Conservation (phyloP, 2,113 vertebrate genomes). For the Gracilinanus agilis region DNA sequence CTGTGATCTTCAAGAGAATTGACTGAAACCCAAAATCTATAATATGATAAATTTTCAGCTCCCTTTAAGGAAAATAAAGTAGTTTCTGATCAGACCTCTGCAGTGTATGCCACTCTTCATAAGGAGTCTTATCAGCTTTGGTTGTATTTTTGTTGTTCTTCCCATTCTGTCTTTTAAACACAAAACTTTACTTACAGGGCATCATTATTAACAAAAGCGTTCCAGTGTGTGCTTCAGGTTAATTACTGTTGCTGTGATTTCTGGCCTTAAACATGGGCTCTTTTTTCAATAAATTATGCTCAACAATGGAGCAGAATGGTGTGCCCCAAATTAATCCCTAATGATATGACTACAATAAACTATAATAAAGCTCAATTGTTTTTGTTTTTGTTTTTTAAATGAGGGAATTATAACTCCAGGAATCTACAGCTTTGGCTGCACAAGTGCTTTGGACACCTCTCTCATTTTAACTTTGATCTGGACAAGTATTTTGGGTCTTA, state of each 20-base stretch:
- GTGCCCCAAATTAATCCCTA: conserved; percentile 51
- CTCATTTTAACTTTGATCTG: background rate
- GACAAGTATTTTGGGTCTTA: conserved; percentile 26
- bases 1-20: background rate
- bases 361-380: conserved; percentile 33
- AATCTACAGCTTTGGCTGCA: background rate
- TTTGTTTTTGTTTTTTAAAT: too few species aligned
- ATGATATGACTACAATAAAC: conserved; percentile 54
- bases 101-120: background rate
- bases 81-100: background rate
- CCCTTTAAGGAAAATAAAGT: background rate
- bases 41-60: background rate
- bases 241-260: conserved; percentile 64
- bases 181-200: conserved; percentile 22
- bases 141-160: background rate
- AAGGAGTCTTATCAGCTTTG: background rate
- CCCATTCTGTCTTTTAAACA: background rate
- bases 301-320: conserved; percentile 3
- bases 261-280: conserved; percentile 42
- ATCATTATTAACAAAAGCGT: conserved; percentile 36
- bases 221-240: conserved; percentile 44
- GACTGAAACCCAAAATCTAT: background rate
- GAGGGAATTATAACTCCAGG: conserved; percentile 33
- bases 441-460: background rate
- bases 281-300: conserved; percentile 51